Conservation (phyloP, 2,797 vertebrate genomes). For the Petrocephalus schoutedeni region DNA sequence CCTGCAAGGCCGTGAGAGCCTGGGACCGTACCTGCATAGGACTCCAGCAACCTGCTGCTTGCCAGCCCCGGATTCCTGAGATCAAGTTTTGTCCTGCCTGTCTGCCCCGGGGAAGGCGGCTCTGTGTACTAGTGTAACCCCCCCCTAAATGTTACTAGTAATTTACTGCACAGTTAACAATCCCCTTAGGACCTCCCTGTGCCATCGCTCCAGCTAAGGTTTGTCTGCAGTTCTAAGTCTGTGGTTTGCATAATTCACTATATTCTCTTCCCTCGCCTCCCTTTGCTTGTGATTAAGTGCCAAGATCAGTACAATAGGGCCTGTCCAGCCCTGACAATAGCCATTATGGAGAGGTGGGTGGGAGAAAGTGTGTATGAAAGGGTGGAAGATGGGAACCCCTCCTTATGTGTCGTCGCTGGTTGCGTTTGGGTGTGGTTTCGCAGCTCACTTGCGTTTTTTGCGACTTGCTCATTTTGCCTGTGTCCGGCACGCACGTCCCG, state of each 20-base stretch:
- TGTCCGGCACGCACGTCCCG: not conserved
- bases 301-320: conserved; percentile 51
- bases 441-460: conserved; percentile 22
- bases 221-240: conserved; percentile 16
- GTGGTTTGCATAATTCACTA: not conserved
- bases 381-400: conserved; percentile 34
- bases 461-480: not conserved
- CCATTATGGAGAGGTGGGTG: conserved; percentile 50
- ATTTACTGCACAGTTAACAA: not conserved
- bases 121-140: not conserved
- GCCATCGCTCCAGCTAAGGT: not conserved
- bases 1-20: not conserved
- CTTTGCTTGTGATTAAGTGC: conserved; percentile 45
- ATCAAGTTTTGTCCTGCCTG: conserved; percentile 12
- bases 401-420: conserved; percentile 31
- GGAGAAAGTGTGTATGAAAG: conserved; percentile 26
- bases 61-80: not conserved
- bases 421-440: not conserved
- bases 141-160: not conserved
- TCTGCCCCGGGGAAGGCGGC: not conserved
- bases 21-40: not conserved
- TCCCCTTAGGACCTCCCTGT: not conserved
- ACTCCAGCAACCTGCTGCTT: not conserved
- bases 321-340: conserved; percentile 57
- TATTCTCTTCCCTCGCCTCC: conserved; percentile 23